phyloP scores from a whole-genome alignment of 2,888 invertebrate genomes.

The Oscheius onirici region DNA sequence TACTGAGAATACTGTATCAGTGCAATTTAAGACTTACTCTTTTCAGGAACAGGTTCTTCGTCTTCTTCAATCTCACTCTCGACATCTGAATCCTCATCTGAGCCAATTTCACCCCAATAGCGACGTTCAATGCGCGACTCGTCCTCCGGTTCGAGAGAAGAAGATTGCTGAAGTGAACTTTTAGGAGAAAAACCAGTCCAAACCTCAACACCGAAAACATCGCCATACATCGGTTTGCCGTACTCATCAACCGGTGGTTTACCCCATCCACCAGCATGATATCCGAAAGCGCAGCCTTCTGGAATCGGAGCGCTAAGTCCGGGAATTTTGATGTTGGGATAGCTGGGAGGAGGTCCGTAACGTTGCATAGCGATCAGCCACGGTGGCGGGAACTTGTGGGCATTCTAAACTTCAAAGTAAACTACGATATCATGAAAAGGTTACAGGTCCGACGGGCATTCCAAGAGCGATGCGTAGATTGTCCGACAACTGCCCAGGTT shows the following conservation, averaged over 20 bases:
- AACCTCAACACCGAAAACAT: slow-evolving; percentile 87
- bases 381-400: slow-evolving; percentile 82
- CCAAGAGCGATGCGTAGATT: slow-evolving; percentile 94
- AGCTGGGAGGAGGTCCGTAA: slow-evolving; percentile 98
- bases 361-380: slow-evolving; percentile 97
- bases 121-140: slow-evolving; percentile 91
- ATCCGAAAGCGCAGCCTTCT: slow-evolving; percentile 92
- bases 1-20: not conserved
- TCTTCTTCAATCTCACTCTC: slow-evolving; percentile 63
- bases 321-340: slow-evolving; percentile 91
- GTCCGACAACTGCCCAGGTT: slow-evolving; percentile 95
- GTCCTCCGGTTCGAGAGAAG: slow-evolving; percentile 73
- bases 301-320: slow-evolving; percentile 94
- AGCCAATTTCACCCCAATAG: slow-evolving; percentile 96
- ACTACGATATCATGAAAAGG: slow-evolving; percentile 1
- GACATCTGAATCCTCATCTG: slow-evolving; percentile 78
- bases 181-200: not conserved
- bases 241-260: slow-evolving; percentile 99
- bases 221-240: slow-evolving; percentile 96
- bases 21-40: slow-evolving; percentile 8
- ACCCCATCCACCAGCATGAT: slow-evolving; percentile 99
- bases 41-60: slow-evolving; percentile 67
- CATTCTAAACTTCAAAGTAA: slow-evolving; percentile 70
- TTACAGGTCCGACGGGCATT: slow-evolving; percentile 91
- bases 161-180: slow-evolving; percentile 1